phyloP scores from a whole-genome alignment of 2,113 vertebrate genomes.

The Gobiocypris rarus region DNA sequence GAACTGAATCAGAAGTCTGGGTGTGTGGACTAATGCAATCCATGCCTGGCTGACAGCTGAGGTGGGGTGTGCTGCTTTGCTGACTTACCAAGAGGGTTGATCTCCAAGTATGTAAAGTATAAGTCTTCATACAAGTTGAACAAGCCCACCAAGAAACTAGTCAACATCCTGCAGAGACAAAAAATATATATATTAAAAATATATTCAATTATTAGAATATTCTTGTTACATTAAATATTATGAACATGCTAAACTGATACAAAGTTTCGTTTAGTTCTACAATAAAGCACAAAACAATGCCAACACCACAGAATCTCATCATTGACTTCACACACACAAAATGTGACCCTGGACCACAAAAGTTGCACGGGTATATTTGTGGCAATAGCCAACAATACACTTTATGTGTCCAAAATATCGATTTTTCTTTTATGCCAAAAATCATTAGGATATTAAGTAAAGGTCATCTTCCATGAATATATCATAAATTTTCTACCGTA shows the following conservation, averaged over 20 bases:
- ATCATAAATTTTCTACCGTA: too few relatives aligned
- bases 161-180: slow-evolving; percentile 79
- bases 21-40: not conserved
- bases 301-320: not conserved
- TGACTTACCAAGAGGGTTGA: slow-evolving; percentile 92
- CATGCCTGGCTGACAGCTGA: too few relatives aligned
- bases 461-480: too few relatives aligned
- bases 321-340: not conserved
- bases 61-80: not conserved
- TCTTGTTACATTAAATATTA: not conserved
- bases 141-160: slow-evolving; percentile 91
- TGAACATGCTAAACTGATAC: not conserved
- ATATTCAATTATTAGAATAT: not conserved
- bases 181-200: too few relatives aligned
- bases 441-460: too few relatives aligned
- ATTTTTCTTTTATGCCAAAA: too few relatives aligned
- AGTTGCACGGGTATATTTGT: too few relatives aligned
- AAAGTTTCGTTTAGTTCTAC: not conserved
- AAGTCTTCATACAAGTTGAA: slow-evolving; percentile 96
- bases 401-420: too few relatives aligned
- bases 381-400: too few relatives aligned
- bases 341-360: not conserved
- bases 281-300: not conserved
- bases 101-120: slow-evolving; percentile 98
- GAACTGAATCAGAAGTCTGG: not conserved